Percentiles rank a stretch among this genome's conserved stretches.
phyloP scores from a whole-genome alignment of 2,888 invertebrate genomes.

The Apamea sordens region DNA sequence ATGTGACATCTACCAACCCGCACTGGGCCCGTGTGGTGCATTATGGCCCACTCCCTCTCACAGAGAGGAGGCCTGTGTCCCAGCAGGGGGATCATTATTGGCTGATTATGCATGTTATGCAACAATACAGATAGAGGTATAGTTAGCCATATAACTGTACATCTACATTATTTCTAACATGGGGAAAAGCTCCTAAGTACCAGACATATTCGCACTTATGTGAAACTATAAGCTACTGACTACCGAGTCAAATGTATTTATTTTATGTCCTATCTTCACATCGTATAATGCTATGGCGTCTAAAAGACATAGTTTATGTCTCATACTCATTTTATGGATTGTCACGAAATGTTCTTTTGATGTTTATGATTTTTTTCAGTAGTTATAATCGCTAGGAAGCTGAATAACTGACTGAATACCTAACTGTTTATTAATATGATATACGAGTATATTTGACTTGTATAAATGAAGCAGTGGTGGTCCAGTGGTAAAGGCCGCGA shows the following conservation, averaged over 20 bases:
- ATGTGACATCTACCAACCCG: too few relatives aligned
- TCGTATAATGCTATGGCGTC: conserved; percentile 35
- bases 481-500: too few relatives aligned
- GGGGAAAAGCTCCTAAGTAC: background rate
- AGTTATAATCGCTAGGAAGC: conserved; percentile 19
- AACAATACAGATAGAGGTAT: background rate
- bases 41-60: too few relatives aligned
- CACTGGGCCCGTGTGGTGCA: too few relatives aligned
- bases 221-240: conserved; percentile 17
- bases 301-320: conserved; percentile 52
- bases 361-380: conserved; percentile 41
- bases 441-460: too few relatives aligned
- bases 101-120: too few relatives aligned
- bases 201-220: conserved; percentile 12
- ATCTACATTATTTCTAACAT: conserved; percentile 16
- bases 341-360: conserved; percentile 32
- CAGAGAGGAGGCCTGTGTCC: too few relatives aligned
- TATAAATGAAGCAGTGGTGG: too few relatives aligned
- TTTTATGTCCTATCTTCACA: conserved; percentile 43
- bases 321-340: conserved; percentile 36
- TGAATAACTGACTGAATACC: background rate
- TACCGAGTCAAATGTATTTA: conserved; percentile 37
- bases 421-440: background rate
- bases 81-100: too few relatives aligned
- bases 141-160: background rate